Evolutionary conservation across 2,113 vertebrate genomes (phyloP), one percentile per base, ranked within the genome.

Genomic region (Corvus hawaiiensis): DNA sequence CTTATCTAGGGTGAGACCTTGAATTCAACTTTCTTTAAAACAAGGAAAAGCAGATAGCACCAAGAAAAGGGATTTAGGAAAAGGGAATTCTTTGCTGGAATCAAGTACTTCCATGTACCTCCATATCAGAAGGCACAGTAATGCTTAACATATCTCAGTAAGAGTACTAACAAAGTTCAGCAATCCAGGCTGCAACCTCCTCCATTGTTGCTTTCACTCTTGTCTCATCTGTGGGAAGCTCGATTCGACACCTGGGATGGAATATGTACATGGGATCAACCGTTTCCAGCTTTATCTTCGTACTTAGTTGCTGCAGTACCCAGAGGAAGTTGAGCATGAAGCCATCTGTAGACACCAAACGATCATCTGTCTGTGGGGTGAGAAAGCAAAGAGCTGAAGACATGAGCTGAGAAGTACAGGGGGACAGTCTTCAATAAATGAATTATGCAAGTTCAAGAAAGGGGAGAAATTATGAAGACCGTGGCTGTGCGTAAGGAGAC

Each of bases 241-340:
- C 96, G 18, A 99, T 98, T 44, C 99, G 99, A 97, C 99, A 99
- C 82, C 98, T 97, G 27, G 99, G 99, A 71, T 99, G 99, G 91
- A 99, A 99, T 94, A 99, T 98, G 90, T 99, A 99, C 66, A 98
- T 99, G 44, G 99, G 99, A 85, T 99, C 99, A n/a, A 99, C 99
- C 0, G 99, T 99, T 96, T 99, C 99, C 86, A 99, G 97, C 97
- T 99, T 99, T 84, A 99, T 99, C 97, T 99, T 99, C 84, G 98
- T 99, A 95, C 99, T 99, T 56, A 99, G 98, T 76, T 99, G 99
- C 97, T 99, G 99, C 51, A 99, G 98, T 71, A 99, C 99, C 99
- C 99, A 99, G 63, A 99, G 97, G 96, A 99, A 99, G 97, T 99
- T 99, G 89, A 99, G 98, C 99, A 99, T 99, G 93, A 99, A 99